Evolutionary conservation across 2,888 invertebrate species (phyloP), one percentile per base, ranked within the genome.

Genomic region (Yponomeuta plumbellus): DNA sequence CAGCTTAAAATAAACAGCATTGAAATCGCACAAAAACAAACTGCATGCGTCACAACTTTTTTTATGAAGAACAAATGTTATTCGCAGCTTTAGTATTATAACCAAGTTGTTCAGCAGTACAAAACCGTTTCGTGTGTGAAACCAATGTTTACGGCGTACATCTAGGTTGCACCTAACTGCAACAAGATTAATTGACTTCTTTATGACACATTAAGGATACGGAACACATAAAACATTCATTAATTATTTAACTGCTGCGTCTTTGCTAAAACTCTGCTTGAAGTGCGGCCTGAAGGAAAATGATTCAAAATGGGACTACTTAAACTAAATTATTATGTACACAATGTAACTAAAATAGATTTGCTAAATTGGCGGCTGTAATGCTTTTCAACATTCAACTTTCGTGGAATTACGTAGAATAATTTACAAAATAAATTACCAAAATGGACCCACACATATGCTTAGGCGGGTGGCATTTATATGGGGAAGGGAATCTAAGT

Each of bases 361-460:
- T 82, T 73, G 77, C 86, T 85, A 85, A 83, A 82, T 76, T 52
- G 44, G 76, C 80, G 71, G 69, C 75, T 44, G 71, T 74, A 82
- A 83, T 77, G 79, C 79, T 85, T 84, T 81, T 81, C 76, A 80
- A 82, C 79, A 81, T 85, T 81, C 80, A 86, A 80, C 80, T 83
- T 81, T 79, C 80, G 79, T 78, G 78, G 71, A 69, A 71, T 34
- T 34, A 34, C 34, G 34, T 34, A 73, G 17, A 20, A n/a, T 57
- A 26, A 59, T 65, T 34, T 23, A 69, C 66, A 65, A 75, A 77
- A 69, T 67, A 69, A 68, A 76, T 77, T 75, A 75, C 44, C 39
- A 64, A 62, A 62, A 62, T 13, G 11, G 1, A 34, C 4, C n/a
- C 17, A 4, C 17, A 62, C 26, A n/a, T 39, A 62, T 11, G 20